These are phyloP conservation scores for Ophonus ardosiacus DNA, from an alignment of 2,888 invertebrate genomes.

Conservation along the genomic window DNA sequence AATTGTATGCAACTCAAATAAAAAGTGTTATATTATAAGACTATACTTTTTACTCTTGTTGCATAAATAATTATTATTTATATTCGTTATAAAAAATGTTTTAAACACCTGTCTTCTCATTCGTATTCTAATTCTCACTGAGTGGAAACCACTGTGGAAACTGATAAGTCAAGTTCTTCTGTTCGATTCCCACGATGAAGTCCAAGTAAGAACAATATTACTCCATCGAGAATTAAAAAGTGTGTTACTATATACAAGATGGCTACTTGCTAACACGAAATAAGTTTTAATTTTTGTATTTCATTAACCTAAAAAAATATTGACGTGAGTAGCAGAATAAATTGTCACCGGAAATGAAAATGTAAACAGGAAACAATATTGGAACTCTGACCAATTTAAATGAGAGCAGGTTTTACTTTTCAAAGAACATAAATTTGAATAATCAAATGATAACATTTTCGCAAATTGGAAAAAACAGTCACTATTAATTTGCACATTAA, in stretches of 20 bases:
- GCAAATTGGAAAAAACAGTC: neutral
- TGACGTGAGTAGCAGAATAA: conserved; percentile 18
- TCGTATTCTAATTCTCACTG: too few species aligned
- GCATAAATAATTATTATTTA: too few species aligned
- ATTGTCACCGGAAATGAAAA: conserved; percentile 39
- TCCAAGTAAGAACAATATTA: conserved; percentile 36
- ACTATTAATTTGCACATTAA: too few species aligned
- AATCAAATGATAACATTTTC: neutral
- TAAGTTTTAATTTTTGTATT: conserved; percentile 46
- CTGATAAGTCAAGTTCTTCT: conserved; percentile 16
- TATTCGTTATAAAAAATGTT: too few species aligned
- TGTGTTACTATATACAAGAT: conserved; percentile 32
- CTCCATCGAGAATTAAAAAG: conserved; percentile 22
- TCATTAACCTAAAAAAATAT: conserved; percentile 52
- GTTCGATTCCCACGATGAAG: conserved; percentile 16
- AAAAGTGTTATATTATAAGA: too few species aligned
- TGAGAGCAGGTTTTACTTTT: conserved; percentile 48
- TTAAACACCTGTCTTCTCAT: too few species aligned
- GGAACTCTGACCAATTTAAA: conserved; percentile 35
- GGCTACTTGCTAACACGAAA: conserved; percentile 36
- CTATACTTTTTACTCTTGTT: too few species aligned
- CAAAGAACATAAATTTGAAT: neutral
- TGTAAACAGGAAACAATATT: conserved; percentile 51
- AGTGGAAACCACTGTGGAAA: neutral
- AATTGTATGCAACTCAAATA: too few species aligned